These are phyloP conservation scores for Drosophila lini DNA, from an alignment of 1,140 invertebrate genomes.

Conservation along the genomic window DNA sequence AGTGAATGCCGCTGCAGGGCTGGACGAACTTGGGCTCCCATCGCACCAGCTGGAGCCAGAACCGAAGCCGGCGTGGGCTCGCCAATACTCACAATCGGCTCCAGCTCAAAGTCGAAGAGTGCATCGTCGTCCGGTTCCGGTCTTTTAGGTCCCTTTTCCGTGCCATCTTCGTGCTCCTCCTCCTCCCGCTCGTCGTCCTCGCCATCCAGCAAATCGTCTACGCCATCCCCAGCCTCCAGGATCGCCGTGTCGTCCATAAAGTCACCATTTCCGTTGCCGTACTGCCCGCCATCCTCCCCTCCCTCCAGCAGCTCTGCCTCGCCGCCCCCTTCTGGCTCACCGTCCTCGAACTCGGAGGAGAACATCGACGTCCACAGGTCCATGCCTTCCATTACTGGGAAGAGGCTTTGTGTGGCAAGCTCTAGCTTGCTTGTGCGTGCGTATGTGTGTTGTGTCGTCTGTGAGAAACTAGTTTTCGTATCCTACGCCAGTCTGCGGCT, in stretches of 20 bases:
- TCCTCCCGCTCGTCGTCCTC: conserved; percentile 33
- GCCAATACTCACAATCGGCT: conserved; percentile 51
- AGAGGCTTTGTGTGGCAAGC: conserved; percentile 10
- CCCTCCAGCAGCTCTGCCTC: conserved; percentile 14
- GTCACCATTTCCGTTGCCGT: conserved; percentile 44
- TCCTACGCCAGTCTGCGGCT: conserved; percentile 44
- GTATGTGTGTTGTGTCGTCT: conserved; percentile 22
- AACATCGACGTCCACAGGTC: conserved; percentile 81
- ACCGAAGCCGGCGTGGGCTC: conserved; percentile 14
- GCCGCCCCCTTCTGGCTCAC: conserved; percentile 18
- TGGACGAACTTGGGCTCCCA: conserved; percentile 10
- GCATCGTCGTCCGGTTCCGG: conserved; percentile 74
- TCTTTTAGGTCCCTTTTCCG: conserved; percentile 20
- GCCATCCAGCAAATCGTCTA: conserved; percentile 39
- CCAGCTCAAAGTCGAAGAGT: conserved; percentile 77
- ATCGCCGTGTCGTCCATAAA: conserved; percentile 20
- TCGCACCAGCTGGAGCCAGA: conserved; percentile 28
- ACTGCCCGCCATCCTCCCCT: conserved; percentile 31
- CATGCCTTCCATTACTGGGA: conserved; percentile 73
- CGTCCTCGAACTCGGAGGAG: conserved; percentile 70
- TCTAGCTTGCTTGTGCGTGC: conserved; percentile 22
- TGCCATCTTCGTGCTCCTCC: conserved; percentile 31
- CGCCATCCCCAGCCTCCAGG: conserved; percentile 27
- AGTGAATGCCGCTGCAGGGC: conserved; percentile 42
- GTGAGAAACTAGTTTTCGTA: conserved; percentile 70